These are phyloP conservation scores for Osmerus eperlanus DNA, from an alignment of 2,113 vertebrate genomes.

Conservation along the genomic window DNA sequence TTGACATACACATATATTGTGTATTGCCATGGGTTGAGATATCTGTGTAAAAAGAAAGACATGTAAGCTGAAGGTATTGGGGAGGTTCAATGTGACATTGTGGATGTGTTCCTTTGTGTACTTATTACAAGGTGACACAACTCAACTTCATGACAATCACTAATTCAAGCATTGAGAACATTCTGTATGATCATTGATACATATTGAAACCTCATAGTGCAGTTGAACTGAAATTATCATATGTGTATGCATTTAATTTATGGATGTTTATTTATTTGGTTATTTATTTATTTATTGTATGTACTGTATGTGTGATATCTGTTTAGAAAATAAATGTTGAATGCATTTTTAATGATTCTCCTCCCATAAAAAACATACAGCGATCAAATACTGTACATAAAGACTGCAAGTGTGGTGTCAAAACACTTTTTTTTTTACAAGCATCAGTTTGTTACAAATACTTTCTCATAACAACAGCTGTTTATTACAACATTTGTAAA, in stretches of 20 bases:
- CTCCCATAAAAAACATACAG: no score
- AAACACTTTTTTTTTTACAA: no score
- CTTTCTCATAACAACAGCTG: no score
- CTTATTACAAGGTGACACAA: conserved; percentile 40
- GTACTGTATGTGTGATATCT: conserved; percentile 60
- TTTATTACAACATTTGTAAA: no score
- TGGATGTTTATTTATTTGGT: conserved; percentile 56
- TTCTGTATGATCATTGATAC: no score
- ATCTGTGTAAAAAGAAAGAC: background rate
- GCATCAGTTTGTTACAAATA: no score
- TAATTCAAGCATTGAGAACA: no score
- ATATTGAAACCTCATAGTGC: conserved; percentile 48
- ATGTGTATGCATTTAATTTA: conserved; percentile 63
- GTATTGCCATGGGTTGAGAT: background rate
- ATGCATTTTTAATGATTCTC: conserved; percentile 5
- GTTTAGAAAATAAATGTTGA: conserved; percentile 74
- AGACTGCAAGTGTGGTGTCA: no score
- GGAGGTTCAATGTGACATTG: background rate
- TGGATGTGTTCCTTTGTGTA: conserved; percentile 42
- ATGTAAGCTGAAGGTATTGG: background rate
- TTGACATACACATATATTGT: no score
- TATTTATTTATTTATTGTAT: conserved; percentile 71
- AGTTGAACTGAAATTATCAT: conserved; percentile 64
- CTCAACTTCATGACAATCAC: background rate
- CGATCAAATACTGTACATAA: no score